A percentile compares a stretch with the other conserved stretches of the same genome.
phyloP scores from a whole-genome alignment of 2,797 vertebrate species.

The Sebastes goodei region DNA sequence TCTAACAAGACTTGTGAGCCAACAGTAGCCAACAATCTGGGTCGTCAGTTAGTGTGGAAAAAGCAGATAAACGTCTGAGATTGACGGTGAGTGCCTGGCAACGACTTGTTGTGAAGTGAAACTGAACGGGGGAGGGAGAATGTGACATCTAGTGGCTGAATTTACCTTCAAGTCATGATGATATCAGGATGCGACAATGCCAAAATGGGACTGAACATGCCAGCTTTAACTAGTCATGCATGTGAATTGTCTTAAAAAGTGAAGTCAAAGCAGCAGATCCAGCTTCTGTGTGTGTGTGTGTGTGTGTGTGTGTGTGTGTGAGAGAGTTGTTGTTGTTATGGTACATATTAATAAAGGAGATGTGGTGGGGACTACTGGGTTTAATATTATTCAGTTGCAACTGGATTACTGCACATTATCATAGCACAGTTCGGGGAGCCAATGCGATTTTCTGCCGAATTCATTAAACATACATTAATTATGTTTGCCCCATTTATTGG shows the following conservation, averaged over 20 bases:
- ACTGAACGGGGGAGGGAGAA: not conserved
- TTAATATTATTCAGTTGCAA: constrained; percentile 58
- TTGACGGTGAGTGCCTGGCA: not conserved
- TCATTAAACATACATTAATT: constrained; percentile 71
- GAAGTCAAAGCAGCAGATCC: not conserved
- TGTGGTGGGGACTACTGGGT: constrained; percentile 8
- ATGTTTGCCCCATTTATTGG: constrained; percentile 68
- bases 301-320: not conserved
- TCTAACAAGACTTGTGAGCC: not conserved
- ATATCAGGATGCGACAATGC: not conserved
- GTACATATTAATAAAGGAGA: not conserved
- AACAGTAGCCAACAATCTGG: not conserved
- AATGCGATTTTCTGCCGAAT: constrained; percentile 55
- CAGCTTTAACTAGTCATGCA: not conserved
- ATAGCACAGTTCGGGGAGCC: constrained; percentile 44
- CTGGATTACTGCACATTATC: constrained; percentile 58
- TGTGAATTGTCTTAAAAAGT: not conserved
- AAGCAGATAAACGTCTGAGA: too few relatives aligned
- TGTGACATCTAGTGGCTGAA: not conserved
- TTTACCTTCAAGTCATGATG: not conserved
- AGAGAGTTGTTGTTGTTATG: constrained; percentile 7
- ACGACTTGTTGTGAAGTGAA: not conserved
- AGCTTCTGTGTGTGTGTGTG: not conserved
- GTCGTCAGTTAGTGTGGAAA: too few relatives aligned
- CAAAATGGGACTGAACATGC: not conserved